Evolutionary conservation across 2,888 invertebrate genomes (phyloP).

Genomic region (Spodoptera littoralis): DNA sequence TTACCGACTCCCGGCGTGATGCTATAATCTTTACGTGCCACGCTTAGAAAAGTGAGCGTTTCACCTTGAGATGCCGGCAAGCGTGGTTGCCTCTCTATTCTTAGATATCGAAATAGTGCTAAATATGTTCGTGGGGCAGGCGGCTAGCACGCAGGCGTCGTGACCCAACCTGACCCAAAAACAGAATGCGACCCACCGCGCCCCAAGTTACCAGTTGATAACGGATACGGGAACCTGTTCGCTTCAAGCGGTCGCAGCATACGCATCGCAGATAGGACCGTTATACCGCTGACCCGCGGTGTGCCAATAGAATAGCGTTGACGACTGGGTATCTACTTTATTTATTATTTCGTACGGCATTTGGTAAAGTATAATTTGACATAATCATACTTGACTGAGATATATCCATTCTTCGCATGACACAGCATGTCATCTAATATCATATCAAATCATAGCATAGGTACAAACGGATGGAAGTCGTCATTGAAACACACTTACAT

Average conservation of each 20-base stretch:
- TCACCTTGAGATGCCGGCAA: slow-evolving; percentile 83
- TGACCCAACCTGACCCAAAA: slow-evolving; percentile 88
- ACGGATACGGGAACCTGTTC: slow-evolving; percentile 84
- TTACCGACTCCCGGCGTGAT: slow-evolving; percentile 73
- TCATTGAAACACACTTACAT: too few species aligned
- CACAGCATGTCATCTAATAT: too few species aligned
- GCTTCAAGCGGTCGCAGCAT: slow-evolving; percentile 64
- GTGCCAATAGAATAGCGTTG: slow-evolving; percentile 33
- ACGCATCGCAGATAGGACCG: slow-evolving; percentile 69
- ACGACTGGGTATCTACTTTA: background rate
- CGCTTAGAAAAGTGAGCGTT: slow-evolving; percentile 86
- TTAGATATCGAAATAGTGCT: slow-evolving; percentile 80
- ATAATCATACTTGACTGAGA: too few species aligned
- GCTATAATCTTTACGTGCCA: slow-evolving; percentile 84
- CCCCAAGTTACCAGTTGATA: slow-evolving; percentile 80
- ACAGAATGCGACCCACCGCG: slow-evolving; percentile 79
- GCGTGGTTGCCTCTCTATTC: slow-evolving; percentile 82
- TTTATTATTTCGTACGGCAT: slow-evolving; percentile 2
- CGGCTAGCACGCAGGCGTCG: slow-evolving; percentile 83
- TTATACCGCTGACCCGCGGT: slow-evolving; percentile 69
- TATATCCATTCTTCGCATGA: too few species aligned
- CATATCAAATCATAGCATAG: too few species aligned
- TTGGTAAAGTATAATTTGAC: too few species aligned
- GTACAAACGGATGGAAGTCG: too few species aligned
- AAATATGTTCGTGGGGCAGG: slow-evolving; percentile 74